Evolutionary conservation across 53 echinoderm and acorn worm species (phyloP), one percentile per base, ranked within the genome.

Genomic region (Henricia sp.): DNA sequence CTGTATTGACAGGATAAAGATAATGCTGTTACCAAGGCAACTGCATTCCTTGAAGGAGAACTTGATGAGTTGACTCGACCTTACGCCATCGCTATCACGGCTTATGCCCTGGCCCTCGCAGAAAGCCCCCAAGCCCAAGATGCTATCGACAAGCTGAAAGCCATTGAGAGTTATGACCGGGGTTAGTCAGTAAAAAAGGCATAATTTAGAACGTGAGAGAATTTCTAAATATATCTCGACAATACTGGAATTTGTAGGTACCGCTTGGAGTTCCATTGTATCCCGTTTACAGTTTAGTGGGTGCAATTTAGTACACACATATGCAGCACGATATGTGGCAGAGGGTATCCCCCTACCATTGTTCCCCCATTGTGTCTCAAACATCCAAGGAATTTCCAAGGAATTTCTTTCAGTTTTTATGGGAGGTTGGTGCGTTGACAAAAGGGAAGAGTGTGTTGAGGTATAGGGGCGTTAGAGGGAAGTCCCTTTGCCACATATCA

Each of bases 31-130:
- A 50, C 51, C 13, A 0, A 44, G 6, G 92, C 92, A 37, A 63
- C 37, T 4, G 46, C 33, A 0, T 89, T 86, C 82, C 84, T 95
- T 9, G 91, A 92, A 21, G 10, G 34, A 5, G 64, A 89, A 35
- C 62, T 91, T 1, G 3, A 24, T 3, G 19, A 33, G 5, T 67
- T 99, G 57, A 48, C 38, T 5, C 70, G 99, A 40, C 99, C 99
- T 0, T 99, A 88, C 33, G 86, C 94, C 37, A 71, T 88, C 24
- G 92, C 99, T 32, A 99, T 99, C 48, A 91, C 92, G 26, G 60
- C 95, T 5, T 99, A 95, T 68, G 99, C 99, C 69, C 87, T 99
- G 1, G 87, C 92, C 37, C 83, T 94, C 2, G 86, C 84, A 20
- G 50, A 70, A 17, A 99, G 99, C 83, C 46, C 27, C 11, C 19